Base-by-base conservation (phyloP, 2,888 invertebrate species). In the Drosophila rellima region DNA sequence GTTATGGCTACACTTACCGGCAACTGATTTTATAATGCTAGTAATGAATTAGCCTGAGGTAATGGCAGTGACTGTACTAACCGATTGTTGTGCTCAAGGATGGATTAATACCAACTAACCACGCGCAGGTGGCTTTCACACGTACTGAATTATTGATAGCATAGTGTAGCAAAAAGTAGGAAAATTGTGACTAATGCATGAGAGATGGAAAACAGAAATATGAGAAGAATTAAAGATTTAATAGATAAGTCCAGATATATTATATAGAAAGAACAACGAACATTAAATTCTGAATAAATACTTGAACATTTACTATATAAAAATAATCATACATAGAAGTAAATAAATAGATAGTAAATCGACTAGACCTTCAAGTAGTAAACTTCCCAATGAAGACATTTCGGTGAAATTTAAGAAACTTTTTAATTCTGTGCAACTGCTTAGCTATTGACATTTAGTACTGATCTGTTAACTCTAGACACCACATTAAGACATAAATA, bases 401-500 rank as follows among this genome's bases (percentile, higher is more conserved):
- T 20, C 42, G 13, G 33, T 26, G 37, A 45, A 55, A 47, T 60
- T 42, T 13, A 17, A 40, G 23, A 7, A 31, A 20, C 3, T 35
- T 56, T 42, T 13, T n/a, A 42, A 26, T 26, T 57, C 60, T 73
- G 44, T 50, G 35, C 69, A 63, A 52, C 70, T 70, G 76, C 78
- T 84, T 75, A 73, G 40, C 60, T 65, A 59, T 60, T 75, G 82
- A 81, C 74, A 74, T 57, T 37, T 45, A 10, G 37, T 44, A 61
- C 35, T 84, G 85, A 84, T 87, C 85, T 75, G 82, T 78, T 87
- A 63, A 75, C 65, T 80, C 80, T 50, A 29, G 50, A 47, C 74
- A 74, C 56, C 48, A 33, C 74, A 78, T 65, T 74, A 61, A 59
- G 70, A 56, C 74, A 80, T 88, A 83, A 88, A 83, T 85, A 85